These are phyloP conservation scores for Drosophila anomelani DNA, from an alignment of 2,888 invertebrate species.

Conservation along the genomic window DNA sequence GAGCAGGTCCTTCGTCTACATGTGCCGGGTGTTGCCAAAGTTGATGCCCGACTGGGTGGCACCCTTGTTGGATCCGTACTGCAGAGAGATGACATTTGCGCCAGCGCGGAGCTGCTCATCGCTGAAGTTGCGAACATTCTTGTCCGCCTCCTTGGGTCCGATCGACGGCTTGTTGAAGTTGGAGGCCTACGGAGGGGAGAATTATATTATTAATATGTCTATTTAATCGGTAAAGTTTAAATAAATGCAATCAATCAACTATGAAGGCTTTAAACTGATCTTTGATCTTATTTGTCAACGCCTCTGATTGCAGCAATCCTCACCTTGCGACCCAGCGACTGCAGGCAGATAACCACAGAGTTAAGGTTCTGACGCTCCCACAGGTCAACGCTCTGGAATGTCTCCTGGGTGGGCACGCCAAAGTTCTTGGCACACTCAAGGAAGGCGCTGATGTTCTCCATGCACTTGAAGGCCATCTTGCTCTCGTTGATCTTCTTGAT, in stretches of 20 bases:
- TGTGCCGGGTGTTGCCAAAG: constrained; percentile 98
- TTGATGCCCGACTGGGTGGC: constrained; percentile 98
- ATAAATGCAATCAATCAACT: not conserved
- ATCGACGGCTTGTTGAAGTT: constrained; percentile 94
- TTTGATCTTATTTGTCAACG: not conserved
- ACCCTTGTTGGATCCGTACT: constrained; percentile 99
- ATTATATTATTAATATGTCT: not conserved
- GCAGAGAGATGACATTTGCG: constrained; percentile 96
- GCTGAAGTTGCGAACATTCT: constrained; percentile 96
- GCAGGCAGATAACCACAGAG: constrained; percentile 97
- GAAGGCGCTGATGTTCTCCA: constrained; percentile 99
- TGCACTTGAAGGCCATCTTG: constrained; percentile 97
- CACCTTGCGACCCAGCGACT: constrained; percentile 97
- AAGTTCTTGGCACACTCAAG: constrained; percentile 92
- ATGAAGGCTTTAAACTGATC: not conserved
- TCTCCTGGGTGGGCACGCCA: constrained; percentile 97
- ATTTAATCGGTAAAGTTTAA: not conserved
- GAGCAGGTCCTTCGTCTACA: constrained; percentile 87
- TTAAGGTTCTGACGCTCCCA: constrained; percentile 98
- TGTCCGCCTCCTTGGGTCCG: constrained; percentile 98
- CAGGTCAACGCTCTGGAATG: constrained; percentile 98
- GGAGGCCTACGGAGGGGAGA: constrained; percentile 87
- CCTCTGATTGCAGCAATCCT: constrained; percentile 21
- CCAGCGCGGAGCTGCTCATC: constrained; percentile 97
- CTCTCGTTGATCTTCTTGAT: constrained; percentile 97